Conservation (phyloP, 2,888 invertebrate species). For the Tetheella fluctuosa region DNA sequence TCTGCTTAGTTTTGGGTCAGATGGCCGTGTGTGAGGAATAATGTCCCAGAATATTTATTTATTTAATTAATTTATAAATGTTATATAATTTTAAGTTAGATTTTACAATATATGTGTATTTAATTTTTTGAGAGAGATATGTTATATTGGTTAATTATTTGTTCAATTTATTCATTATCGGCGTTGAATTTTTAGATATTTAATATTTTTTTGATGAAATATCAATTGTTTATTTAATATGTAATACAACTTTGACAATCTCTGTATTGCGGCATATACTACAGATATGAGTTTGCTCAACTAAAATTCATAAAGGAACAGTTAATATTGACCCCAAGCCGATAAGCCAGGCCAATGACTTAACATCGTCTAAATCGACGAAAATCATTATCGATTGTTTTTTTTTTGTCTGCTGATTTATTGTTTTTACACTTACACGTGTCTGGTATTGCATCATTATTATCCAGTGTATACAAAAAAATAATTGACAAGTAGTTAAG, state of each 20-base stretch:
- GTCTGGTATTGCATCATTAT: constrained; percentile 41
- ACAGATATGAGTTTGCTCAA: constrained; percentile 49
- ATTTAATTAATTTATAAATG: too few species aligned
- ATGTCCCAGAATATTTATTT: too few species aligned
- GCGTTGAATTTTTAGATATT: too few species aligned
- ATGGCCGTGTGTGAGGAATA: too few species aligned
- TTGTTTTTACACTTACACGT: constrained; percentile 38
- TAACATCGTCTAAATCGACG: constrained; percentile 41
- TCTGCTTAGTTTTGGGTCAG: too few species aligned
- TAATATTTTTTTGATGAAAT: too few species aligned
- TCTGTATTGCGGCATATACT: constrained; percentile 31
- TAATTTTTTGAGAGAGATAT: too few species aligned
- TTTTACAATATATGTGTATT: too few species aligned
- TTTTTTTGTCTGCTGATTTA: constrained; percentile 36
- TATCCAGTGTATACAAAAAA: not conserved
- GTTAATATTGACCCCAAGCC: constrained; percentile 57
- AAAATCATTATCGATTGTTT: constrained; percentile 48
- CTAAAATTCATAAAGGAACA: constrained; percentile 50
- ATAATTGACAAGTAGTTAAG: not conserved
- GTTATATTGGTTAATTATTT: too few species aligned
- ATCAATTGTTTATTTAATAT: not conserved
- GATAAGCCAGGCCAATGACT: constrained; percentile 70
- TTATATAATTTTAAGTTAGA: too few species aligned
- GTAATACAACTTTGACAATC: constrained; percentile 20
- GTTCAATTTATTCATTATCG: too few species aligned